phyloP scores from a whole-genome alignment of 2,113 vertebrate species.

The Malurus elegans region DNA sequence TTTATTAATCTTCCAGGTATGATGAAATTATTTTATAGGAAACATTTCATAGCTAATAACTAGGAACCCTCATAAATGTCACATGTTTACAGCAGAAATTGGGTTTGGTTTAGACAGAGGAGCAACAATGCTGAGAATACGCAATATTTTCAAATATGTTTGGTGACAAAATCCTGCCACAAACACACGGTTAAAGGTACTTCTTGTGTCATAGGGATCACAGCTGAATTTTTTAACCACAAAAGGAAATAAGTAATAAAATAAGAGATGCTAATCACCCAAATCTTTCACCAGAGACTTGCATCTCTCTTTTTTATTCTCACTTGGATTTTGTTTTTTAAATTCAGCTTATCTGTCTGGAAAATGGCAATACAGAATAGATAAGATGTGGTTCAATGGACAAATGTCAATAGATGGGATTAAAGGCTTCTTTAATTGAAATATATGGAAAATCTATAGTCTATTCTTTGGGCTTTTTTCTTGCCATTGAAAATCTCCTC shows the following conservation, averaged over 20 bases:
- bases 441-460: not conserved
- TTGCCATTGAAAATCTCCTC: not conserved
- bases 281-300: not conserved
- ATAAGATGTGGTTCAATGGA: not conserved
- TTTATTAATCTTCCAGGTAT: not conserved
- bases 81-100: not conserved
- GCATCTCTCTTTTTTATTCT: not conserved
- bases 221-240: not conserved
- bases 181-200: not conserved
- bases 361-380: not conserved
- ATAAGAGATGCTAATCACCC: rapidly evolving
- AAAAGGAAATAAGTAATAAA: not conserved
- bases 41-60: not conserved
- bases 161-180: not conserved
- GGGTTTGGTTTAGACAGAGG: not conserved
- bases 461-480: not conserved
- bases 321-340: not conserved
- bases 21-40: not conserved
- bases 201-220: not conserved
- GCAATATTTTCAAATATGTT: not conserved
- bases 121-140: not conserved
- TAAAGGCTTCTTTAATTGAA: not conserved
- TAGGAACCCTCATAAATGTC: not conserved
- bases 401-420: not conserved
- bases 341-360: not conserved